Conservation (phyloP, 2,797 vertebrate species). For the Manis crassicaudata region DNA sequence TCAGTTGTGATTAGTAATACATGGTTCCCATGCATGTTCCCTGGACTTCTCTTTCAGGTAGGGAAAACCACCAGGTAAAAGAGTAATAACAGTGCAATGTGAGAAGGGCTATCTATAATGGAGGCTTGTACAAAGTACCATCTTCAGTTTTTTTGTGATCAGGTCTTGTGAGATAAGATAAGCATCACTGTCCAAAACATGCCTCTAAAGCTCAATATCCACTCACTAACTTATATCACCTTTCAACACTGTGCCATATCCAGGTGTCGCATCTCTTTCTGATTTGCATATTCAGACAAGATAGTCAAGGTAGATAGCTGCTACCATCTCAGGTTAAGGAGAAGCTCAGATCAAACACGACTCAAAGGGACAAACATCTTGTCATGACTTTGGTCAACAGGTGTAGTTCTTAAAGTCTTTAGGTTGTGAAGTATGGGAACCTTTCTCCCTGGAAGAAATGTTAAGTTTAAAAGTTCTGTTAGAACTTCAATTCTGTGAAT, state of each 20-base stretch:
- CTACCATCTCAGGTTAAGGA: constrained; percentile 53
- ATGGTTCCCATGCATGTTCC: background rate
- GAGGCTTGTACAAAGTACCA: constrained; percentile 48
- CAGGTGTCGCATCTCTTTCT: constrained; percentile 48
- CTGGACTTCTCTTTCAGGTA: constrained; percentile 13
- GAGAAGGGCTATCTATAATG: constrained; percentile 52
- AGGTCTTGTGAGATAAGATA: constrained; percentile 70
- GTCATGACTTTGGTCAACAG: background rate
- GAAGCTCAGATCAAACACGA: constrained; percentile 21
- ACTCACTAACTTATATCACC: constrained; percentile 9
- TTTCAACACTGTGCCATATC: constrained; percentile 22
- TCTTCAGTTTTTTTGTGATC: constrained; percentile 45
- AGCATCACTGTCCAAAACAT: constrained; percentile 69
- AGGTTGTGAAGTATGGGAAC: background rate
- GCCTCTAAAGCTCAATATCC: constrained; percentile 24
- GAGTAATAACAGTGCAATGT: constrained; percentile 27
- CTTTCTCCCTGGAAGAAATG: constrained; percentile 31
- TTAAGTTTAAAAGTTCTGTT: constrained; percentile 46
- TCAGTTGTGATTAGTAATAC: too few species aligned
- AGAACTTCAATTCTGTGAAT: constrained; percentile 12
- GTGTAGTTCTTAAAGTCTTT: constrained; percentile 1
- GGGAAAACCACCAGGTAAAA: constrained; percentile 59
- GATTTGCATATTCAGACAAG: constrained; percentile 57
- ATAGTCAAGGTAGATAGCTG: constrained; percentile 33
- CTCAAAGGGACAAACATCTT: background rate